These are phyloP conservation scores for Halcyon leucocephala DNA, from an alignment of 2,797 vertebrate species.

Conservation along the genomic window DNA sequence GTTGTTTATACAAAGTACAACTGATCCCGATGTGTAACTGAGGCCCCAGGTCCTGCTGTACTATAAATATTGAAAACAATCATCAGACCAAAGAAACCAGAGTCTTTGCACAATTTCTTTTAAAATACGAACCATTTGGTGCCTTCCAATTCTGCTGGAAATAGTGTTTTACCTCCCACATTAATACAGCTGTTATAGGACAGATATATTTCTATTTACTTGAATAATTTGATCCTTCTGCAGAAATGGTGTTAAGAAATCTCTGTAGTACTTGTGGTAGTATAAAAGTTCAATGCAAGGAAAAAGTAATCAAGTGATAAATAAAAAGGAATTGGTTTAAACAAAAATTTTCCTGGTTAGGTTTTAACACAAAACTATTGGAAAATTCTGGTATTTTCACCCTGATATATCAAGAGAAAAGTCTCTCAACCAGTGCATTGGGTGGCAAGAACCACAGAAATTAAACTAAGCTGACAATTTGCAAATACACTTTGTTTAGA, in stretches of 20 bases:
- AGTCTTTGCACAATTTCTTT: neutral
- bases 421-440: neutral
- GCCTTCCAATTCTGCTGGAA: neutral
- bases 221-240: neutral
- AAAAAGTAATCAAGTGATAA: neutral
- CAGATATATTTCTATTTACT: neutral
- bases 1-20: slow-evolving; percentile 37
- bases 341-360: neutral
- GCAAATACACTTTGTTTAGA: slow-evolving; percentile 57
- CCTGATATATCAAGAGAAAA: neutral
- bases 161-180: neutral
- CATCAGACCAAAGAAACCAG: neutral
- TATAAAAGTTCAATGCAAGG: neutral
- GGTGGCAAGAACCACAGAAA: neutral
- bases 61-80: slow-evolving; percentile 44
- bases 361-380: neutral
- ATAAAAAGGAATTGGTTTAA: neutral
- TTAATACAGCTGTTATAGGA: neutral
- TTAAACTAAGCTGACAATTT: slow-evolving; percentile 15
- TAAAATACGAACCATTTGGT: neutral
- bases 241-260: neutral
- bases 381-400: neutral
- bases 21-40: slow-evolving; percentile 1
- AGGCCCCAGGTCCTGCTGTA: slow-evolving; percentile 6
- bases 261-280: neutral